phyloP scores from a whole-genome alignment of 2,113 vertebrate species.

The Engystomops pustulosus region DNA sequence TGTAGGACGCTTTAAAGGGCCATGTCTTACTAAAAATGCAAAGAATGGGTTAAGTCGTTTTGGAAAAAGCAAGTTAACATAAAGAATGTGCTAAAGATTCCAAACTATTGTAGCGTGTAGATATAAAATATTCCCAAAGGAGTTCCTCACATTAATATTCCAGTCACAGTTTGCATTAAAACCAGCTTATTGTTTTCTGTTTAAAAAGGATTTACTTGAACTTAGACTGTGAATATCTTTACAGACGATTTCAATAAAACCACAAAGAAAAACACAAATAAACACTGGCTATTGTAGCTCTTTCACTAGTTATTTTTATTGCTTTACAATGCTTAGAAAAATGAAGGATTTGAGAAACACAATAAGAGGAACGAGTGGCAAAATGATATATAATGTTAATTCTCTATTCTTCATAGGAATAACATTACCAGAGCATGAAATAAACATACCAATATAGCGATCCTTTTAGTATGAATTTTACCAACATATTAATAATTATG shows the following conservation, averaged over 20 bases:
- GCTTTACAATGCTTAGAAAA: slow-evolving; percentile 7
- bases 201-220: slow-evolving; percentile 65
- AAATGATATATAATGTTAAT: slow-evolving; percentile 18
- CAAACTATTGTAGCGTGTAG: slow-evolving; percentile 51
- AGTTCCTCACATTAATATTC: slow-evolving; percentile 62
- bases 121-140: slow-evolving; percentile 51
- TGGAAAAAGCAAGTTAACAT: slow-evolving; percentile 50
- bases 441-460: background rate
- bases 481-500: background rate
- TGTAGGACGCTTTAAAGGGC: background rate
- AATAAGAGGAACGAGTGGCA: background rate
- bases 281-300: slow-evolving; percentile 8
- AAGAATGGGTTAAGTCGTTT: slow-evolving; percentile 14
- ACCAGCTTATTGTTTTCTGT: slow-evolving; percentile 60
- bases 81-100: slow-evolving; percentile 51
- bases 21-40: background rate
- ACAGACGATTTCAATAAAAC: slow-evolving; percentile 54
- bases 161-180: slow-evolving; percentile 63
- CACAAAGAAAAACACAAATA: slow-evolving; percentile 50
- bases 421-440: background rate
- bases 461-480: background rate
- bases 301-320: slow-evolving; percentile 20
- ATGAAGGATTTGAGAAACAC: background rate
- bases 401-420: background rate
- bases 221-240: slow-evolving; percentile 59